Evolutionary conservation across 2,888 invertebrate genomes (phyloP).

Genomic region (Ichneumoninae sp.): DNA sequence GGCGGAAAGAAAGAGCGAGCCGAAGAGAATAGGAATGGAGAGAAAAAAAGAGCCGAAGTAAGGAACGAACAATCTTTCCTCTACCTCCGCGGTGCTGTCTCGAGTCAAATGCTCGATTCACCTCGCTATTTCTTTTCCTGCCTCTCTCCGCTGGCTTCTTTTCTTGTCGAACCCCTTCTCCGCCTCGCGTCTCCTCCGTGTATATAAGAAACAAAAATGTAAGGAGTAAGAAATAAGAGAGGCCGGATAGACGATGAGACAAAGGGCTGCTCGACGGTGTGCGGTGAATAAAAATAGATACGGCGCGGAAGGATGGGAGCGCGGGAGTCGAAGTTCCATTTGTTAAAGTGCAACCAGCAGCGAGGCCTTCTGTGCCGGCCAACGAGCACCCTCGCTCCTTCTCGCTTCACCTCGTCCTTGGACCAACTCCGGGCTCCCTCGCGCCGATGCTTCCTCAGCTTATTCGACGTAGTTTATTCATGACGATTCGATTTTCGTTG

Average conservation of each 20-base stretch:
- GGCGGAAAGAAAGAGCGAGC: constrained; percentile 7
- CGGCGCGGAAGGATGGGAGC: constrained; percentile 21
- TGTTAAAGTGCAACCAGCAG: constrained; percentile 63
- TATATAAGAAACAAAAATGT: constrained; percentile 37
- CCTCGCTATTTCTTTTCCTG: constrained; percentile 46
- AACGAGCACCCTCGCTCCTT: constrained; percentile 48
- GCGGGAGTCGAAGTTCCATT: constrained; percentile 59
- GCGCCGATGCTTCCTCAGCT: constrained; percentile 47
- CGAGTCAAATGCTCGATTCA: constrained; percentile 63
- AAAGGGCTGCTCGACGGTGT: constrained; percentile 56
- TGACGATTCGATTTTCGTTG: constrained; percentile 65
- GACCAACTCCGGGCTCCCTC: constrained; percentile 34
- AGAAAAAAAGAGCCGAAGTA: constrained; percentile 17
- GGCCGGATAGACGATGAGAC: constrained; percentile 55
- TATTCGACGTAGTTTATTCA: constrained; percentile 65
- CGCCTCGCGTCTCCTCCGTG: constrained; percentile 25
- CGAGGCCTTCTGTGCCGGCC: constrained; percentile 46
- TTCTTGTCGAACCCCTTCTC: constrained; percentile 32
- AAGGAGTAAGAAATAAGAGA: constrained; percentile 46
- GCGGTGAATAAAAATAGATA: constrained; percentile 62
- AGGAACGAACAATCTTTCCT: constrained; percentile 6
- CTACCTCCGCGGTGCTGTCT: constrained; percentile 10
- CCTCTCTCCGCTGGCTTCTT: constrained; percentile 47
- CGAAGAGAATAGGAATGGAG: constrained; percentile 14
- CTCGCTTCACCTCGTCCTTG: constrained; percentile 40